Percentiles rank a stretch among this genome's conserved stretches.
Evolutionary conservation across 1,140 invertebrate species (phyloP).

Genomic region (Trichonephila clavipes): DNA sequence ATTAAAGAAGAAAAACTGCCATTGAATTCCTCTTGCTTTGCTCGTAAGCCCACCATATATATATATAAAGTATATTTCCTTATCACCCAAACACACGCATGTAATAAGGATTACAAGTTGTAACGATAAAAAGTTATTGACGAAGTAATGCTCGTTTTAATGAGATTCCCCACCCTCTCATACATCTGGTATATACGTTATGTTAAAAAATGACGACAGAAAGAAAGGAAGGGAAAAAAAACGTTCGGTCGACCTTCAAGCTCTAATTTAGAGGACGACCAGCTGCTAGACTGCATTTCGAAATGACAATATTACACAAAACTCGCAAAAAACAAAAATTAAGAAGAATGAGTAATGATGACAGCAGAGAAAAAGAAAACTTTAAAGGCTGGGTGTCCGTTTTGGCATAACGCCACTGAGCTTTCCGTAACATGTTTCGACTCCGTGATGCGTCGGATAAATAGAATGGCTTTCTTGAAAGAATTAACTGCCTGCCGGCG

Average conservation of each 20-base stretch:
- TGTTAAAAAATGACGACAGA: not conserved
- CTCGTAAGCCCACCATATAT: not conserved
- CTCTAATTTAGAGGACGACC: slow-evolving; percentile 65
- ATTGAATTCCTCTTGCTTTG: not conserved
- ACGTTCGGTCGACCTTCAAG: slow-evolving; percentile 36
- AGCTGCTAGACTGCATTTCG: slow-evolving; percentile 52
- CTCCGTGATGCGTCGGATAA: not conserved
- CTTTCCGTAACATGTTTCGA: slow-evolving; percentile 34
- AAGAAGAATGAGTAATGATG: slow-evolving; percentile 50
- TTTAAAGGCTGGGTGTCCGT: slow-evolving; percentile 31
- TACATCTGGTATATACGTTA: slow-evolving; percentile 4
- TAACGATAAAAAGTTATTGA: slow-evolving; percentile 5
- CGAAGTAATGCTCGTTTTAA: slow-evolving; percentile 12
- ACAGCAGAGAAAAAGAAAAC: slow-evolving; percentile 35
- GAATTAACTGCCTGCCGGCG: slow-evolving; percentile 33
- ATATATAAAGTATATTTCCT: slow-evolving; percentile 31
- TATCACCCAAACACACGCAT: not conserved
- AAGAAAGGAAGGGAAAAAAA: not conserved
- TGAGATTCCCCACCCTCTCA: slow-evolving; percentile 36
- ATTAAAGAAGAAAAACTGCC: not conserved
- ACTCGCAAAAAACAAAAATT: slow-evolving; percentile 29
- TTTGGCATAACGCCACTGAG: slow-evolving; percentile 49
- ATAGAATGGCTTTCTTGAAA: not conserved
- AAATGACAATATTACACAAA: slow-evolving; percentile 71
- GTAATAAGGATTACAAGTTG: not conserved